Evolutionary conservation across 2,888 invertebrate genomes (phyloP).

Genomic region (Dryococelus australis): DNA sequence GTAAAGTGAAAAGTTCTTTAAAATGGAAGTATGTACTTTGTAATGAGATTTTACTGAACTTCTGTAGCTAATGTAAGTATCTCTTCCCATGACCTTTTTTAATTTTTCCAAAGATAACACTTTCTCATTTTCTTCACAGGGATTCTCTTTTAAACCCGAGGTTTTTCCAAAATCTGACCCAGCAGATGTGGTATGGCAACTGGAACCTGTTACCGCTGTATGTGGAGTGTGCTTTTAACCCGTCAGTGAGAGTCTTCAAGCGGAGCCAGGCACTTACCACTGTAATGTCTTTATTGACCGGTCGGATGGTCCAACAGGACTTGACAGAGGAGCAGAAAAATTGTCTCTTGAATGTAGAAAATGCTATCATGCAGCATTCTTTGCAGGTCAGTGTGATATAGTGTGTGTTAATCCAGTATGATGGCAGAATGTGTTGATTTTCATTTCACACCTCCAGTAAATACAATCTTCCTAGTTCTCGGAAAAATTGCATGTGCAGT

Average conservation of each 20-base stretch:
- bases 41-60: no score
- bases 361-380: constrained; percentile 47
- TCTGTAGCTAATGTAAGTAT: no score
- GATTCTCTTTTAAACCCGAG: constrained; percentile 70
- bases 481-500: no score
- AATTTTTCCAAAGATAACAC: no score
- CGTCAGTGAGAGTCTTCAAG: constrained; percentile 69
- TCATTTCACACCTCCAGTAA: no score
- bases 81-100: no score
- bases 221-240: constrained; percentile 67
- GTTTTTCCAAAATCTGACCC: constrained; percentile 70
- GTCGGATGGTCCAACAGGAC: constrained; percentile 61
- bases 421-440: no score
- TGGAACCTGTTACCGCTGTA: constrained; percentile 66
- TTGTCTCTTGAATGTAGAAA: background rate
- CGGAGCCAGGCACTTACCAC: constrained; percentile 73
- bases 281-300: constrained; percentile 69
- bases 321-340: background rate
- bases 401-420: no score
- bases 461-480: no score
- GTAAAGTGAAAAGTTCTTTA: no score
- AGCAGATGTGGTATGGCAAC: constrained; percentile 71
- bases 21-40: no score
- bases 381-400: constrained; percentile 53
- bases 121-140: constrained; percentile 50